A percentile compares a stretch with the other conserved stretches of the same genome.
Conservation (phyloP, 2,797 vertebrate genomes). For the Brachyrhaphis roseni region DNA sequence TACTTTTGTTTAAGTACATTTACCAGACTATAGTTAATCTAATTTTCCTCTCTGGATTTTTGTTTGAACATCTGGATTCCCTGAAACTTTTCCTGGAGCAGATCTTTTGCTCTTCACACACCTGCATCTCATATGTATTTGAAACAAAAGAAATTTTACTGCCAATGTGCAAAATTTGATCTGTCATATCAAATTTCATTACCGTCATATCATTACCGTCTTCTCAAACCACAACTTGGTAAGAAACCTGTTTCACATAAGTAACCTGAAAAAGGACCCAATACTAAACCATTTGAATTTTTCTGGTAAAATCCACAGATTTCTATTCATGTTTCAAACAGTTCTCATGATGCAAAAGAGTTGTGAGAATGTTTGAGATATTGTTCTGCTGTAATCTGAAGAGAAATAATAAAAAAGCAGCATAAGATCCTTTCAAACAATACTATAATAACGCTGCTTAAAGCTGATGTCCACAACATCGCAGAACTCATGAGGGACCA, state of each 20-base stretch:
- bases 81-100: background rate
- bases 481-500: constrained; percentile 3
- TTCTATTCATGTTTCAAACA: background rate
- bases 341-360: background rate
- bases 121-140: background rate
- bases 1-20: background rate
- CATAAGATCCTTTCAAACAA: background rate
- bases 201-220: background rate
- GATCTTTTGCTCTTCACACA: background rate
- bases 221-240: background rate
- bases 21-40: background rate
- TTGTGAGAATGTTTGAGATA: background rate
- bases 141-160: background rate
- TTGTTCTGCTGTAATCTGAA: background rate
- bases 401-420: background rate
- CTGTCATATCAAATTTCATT: background rate
- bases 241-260: background rate
- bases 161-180: background rate
- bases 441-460: background rate
- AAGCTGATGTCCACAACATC: background rate
- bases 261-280: background rate
- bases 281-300: background rate
- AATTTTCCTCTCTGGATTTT: background rate
- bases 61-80: background rate
- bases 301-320: background rate